phyloP scores from a whole-genome alignment of 2,888 invertebrate species.

The Yponomeuta plumbellus region DNA sequence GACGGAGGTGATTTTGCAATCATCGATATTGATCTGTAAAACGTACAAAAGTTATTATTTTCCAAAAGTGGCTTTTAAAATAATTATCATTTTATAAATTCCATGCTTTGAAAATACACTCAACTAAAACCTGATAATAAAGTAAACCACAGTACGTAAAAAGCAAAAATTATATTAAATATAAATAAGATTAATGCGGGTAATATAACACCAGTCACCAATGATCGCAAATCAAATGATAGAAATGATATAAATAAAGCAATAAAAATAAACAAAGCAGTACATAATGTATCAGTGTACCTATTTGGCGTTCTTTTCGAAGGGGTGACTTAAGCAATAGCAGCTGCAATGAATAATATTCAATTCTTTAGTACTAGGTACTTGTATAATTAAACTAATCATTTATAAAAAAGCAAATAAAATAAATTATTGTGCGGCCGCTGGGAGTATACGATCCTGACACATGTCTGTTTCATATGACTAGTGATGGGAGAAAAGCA shows the following conservation, averaged over 20 bases:
- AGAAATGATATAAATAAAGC: constrained; percentile 3
- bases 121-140: neutral
- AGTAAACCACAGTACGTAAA: neutral
- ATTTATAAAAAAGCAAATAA: constrained; percentile 18
- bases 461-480: no score
- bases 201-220: no score
- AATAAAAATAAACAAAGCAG: constrained; percentile 2
- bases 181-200: neutral
- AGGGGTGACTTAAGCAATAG: constrained; percentile 75
- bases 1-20: constrained; percentile 61
- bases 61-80: no score
- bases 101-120: neutral
- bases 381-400: constrained; percentile 20
- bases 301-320: constrained; percentile 70
- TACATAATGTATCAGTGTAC: constrained; percentile 37
- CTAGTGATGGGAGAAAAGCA: no score
- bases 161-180: constrained; percentile 17
- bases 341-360: constrained; percentile 59
- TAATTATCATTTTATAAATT: neutral
- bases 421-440: constrained; percentile 15
- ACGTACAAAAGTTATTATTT: neutral
- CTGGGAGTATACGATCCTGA: no score
- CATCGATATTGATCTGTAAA: constrained; percentile 67
- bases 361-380: constrained; percentile 46
- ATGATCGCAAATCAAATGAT: neutral